Evolutionary conservation across 2,113 vertebrate species (phyloP), one percentile per base, ranked within the genome.

Genomic region (Synchiropus splendidus): DNA sequence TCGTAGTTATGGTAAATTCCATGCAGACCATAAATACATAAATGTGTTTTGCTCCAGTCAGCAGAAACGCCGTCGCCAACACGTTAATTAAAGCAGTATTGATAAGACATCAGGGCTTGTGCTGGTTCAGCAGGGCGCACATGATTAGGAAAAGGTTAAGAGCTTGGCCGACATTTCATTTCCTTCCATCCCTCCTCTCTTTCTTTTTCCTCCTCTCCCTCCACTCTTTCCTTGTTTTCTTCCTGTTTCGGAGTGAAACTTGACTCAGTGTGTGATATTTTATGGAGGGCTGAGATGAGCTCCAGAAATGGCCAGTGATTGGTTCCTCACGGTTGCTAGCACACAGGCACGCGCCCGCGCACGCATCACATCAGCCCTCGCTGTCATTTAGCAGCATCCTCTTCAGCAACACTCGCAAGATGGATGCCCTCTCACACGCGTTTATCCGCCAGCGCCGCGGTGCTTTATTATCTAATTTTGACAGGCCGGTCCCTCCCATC

Each of bases 401-500:
- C 75, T 77, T 76, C 79, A 70, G 73, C 65, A 62, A 32, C 43
- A 52, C 76, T 71, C 70, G 67, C 75, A 84, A 83, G 82, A 84
- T 85, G 79, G 83, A 84, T 85, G 78, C 78, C 74, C 82, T 77
- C 79, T 79, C 75, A 54, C 72, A 62, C 59, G 64, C 81, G 75
- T 80, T 81, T 81, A 80, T 84, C 82, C 69, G 61, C 74, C 67
- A 71, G 74, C 61, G 44, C 75, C 54, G 48, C 39, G 67, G 70
- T 82, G 78, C 82, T 85, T 86, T 86, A 86, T 85, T 85, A 86
- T 85, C 82, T 82, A 69, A 80, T 82, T 83, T 77, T 87, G 83
- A 86, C 83, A 85, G 83, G 56, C 34, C 40, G 21, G 72, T 67
- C 67, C 82, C 78, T 69, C 83, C 83, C 78, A 81, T 73, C 45